These are phyloP conservation scores for Xyrichtys novacula DNA, from an alignment of 2,797 vertebrate species.

Conservation along the genomic window DNA sequence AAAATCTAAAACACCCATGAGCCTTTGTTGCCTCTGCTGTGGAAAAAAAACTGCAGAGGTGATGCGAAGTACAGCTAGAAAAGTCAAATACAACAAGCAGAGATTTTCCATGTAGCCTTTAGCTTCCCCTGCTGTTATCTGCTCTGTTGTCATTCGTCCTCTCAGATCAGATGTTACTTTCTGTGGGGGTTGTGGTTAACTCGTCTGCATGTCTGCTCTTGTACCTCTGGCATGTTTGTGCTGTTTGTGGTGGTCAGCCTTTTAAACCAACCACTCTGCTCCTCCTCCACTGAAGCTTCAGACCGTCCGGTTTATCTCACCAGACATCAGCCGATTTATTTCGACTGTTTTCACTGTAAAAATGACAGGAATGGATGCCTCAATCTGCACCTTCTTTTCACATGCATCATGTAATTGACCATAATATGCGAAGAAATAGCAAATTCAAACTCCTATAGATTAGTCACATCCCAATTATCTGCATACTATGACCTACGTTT, in stretches of 20 bases:
- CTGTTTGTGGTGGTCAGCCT: neutral
- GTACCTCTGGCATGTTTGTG: conserved; percentile 3
- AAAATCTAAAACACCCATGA: too few species aligned
- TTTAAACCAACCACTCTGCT: neutral
- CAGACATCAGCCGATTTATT: too few species aligned
- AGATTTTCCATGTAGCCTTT: neutral
- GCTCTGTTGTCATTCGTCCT: neutral
- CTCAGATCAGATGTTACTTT: neutral
- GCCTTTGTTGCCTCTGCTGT: too few species aligned
- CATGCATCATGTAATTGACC: too few species aligned
- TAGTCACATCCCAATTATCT: too few species aligned
- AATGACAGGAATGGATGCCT: neutral
- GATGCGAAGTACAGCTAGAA: too few species aligned
- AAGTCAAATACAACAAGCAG: too few species aligned
- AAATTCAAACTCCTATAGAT: too few species aligned
- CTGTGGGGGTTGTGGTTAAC: neutral
- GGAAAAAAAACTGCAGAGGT: neutral
- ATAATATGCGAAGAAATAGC: too few species aligned
- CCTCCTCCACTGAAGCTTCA: neutral
- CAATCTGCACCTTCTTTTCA: too few species aligned
- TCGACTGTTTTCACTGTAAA: neutral
- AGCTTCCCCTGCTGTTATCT: neutral
- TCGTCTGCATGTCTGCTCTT: conserved; percentile 3
- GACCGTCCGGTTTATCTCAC: too few species aligned
- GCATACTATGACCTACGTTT: too few species aligned